phyloP scores from a whole-genome alignment of 2,888 invertebrate species.

The Belgica antarctica region DNA sequence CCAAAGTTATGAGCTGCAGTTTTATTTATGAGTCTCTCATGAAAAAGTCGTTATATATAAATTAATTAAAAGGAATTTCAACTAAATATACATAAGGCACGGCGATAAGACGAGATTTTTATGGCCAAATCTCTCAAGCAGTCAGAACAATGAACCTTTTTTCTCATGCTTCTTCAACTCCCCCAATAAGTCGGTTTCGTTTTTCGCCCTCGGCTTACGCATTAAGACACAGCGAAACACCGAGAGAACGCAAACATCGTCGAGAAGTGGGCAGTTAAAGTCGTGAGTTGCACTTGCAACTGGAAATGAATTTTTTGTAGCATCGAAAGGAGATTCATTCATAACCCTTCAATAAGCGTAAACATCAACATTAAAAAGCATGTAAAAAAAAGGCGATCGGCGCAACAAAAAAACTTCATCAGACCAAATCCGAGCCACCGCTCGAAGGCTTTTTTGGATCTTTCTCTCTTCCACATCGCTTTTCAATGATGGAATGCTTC shows the following conservation, averaged over 20 bases:
- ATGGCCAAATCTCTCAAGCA: not conserved
- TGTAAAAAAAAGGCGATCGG: not conserved
- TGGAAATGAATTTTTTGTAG: slow-evolving; percentile 31
- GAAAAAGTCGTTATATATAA: slow-evolving; percentile 23
- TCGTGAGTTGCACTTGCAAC: slow-evolving; percentile 41
- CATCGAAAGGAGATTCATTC: slow-evolving; percentile 1
- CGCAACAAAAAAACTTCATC: slow-evolving; percentile 11
- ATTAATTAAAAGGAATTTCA: slow-evolving; percentile 14
- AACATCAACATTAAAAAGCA: not conserved
- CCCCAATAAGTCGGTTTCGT: not conserved
- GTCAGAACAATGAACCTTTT: slow-evolving; percentile 34
- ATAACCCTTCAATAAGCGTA: slow-evolving; percentile 15
- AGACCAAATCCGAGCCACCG: not conserved
- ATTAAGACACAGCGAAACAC: not conserved
- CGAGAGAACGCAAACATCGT: not conserved
- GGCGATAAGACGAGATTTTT: too few species aligned
- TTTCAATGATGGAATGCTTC: slow-evolving; percentile 22
- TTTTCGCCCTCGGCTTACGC: not conserved
- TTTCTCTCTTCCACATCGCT: not conserved
- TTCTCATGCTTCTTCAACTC: slow-evolving; percentile 30
- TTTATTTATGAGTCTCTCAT: not conserved
- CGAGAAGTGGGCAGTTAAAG: slow-evolving; percentile 35
- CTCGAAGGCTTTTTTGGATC: slow-evolving; percentile 10
- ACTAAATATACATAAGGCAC: not conserved
- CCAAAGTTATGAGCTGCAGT: slow-evolving; percentile 3